Percentiles rank a stretch among this genome's conserved stretches.
These are phyloP conservation scores for Indicator maculatus DNA, from an alignment of 2,113 vertebrate genomes.

Conservation along the genomic window DNA sequence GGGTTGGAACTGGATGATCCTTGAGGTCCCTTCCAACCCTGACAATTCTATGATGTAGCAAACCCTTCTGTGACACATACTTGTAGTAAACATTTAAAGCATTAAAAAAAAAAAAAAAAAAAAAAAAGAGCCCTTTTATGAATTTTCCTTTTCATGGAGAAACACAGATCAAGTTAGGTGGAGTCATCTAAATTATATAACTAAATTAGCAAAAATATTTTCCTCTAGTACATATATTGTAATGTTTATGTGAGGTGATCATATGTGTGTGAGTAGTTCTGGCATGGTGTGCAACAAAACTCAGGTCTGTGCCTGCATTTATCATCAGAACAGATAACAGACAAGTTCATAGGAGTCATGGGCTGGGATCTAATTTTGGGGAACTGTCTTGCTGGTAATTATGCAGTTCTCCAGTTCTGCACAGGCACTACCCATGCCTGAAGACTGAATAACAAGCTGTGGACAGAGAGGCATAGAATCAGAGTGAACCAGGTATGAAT, in stretches of 20 bases:
- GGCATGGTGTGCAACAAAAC: neutral
- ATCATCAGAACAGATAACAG: neutral
- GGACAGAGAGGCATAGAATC: neutral
- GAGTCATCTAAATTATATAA: neutral
- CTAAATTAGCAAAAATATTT: neutral
- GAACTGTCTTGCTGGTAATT: neutral
- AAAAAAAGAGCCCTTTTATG: neutral
- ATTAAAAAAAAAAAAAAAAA: neutral
- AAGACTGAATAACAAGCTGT: neutral
- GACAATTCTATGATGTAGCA: neutral
- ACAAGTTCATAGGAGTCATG: neutral
- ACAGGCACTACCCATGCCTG: neutral
- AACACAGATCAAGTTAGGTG: neutral
- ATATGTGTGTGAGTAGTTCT: fast-evolving
- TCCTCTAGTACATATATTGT: neutral
- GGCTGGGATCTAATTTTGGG: neutral
- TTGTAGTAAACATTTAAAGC: neutral
- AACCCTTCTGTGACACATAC: no score
- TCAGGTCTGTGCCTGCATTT: neutral
- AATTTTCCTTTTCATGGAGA: neutral
- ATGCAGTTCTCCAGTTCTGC: neutral
- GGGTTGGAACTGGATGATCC: no score
- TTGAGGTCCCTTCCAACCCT: no score
- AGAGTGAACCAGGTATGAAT: no score
- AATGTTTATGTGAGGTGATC: neutral